A percentile compares a stretch with the other conserved stretches of the same genome.
These are phyloP conservation scores for Cricetomys ansorgei DNA, from an alignment of 2,113 vertebrate genomes.

Conservation along the genomic window DNA sequence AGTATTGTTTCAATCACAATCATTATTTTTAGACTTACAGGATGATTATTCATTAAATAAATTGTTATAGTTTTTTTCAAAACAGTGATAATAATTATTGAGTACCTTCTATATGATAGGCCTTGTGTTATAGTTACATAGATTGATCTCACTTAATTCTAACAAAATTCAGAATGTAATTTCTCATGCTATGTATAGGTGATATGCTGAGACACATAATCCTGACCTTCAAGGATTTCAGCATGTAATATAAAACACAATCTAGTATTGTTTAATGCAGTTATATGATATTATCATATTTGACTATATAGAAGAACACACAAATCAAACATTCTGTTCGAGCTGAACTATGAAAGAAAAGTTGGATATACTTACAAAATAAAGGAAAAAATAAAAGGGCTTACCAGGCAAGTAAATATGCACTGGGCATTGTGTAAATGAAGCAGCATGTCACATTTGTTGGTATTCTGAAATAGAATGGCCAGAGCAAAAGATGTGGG, in stretches of 20 bases:
- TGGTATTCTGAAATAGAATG: constrained; percentile 9
- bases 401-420: background rate
- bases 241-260: background rate
- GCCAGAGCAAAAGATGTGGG: background rate
- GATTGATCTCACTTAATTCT: background rate
- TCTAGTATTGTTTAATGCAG: background rate
- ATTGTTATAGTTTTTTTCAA: background rate
- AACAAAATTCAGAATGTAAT: background rate
- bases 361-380: background rate
- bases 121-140: background rate
- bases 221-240: background rate
- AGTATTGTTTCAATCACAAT: background rate
- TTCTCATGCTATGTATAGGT: background rate
- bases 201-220: background rate
- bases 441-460: background rate
- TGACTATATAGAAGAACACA: background rate
- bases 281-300: background rate
- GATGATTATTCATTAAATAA: constrained; percentile 55
- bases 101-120: background rate
- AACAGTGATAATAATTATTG: constrained; percentile 15
- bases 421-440: background rate
- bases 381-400: background rate
- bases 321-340: background rate
- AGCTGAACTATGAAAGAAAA: constrained; percentile 50
- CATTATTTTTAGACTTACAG: background rate